Evolutionary conservation across 2,888 invertebrate species (phyloP).

Genomic region (Tinea semifulvella): DNA sequence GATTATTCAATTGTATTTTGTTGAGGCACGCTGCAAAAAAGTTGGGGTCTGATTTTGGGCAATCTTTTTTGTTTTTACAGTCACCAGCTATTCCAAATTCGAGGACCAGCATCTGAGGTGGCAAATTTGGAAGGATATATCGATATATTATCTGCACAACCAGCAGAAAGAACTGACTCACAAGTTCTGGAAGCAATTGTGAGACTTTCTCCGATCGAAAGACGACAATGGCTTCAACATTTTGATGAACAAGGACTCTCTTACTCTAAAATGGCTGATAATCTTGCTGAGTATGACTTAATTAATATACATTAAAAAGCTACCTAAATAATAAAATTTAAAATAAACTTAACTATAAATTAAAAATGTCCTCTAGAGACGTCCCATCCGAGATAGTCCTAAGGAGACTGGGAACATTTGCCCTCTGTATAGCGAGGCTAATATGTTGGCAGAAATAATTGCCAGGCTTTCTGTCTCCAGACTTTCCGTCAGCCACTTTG

Average conservation of each 20-base stretch:
- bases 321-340: too few species aligned
- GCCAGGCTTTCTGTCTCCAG: too few species aligned
- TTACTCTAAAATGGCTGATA: conserved; percentile 39
- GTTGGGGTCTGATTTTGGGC: too few species aligned
- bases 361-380: too few species aligned
- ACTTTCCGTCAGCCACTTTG: too few species aligned
- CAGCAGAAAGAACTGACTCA: background rate
- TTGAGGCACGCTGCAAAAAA: too few species aligned
- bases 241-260: conserved; percentile 35
- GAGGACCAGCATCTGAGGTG: conserved; percentile 35
- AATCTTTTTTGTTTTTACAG: conserved; percentile 26
- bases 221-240: conserved; percentile 38
- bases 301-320: background rate
- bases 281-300: conserved; percentile 42
- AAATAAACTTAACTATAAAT: too few species aligned
- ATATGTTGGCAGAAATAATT: too few species aligned
- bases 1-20: too few species aligned
- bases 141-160: conserved; percentile 6
- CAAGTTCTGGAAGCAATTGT: conserved; percentile 35
- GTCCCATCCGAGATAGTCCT: too few species aligned
- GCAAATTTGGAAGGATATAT: conserved; percentile 28
- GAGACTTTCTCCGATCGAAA: conserved; percentile 41
- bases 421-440: too few species aligned
- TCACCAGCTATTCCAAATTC: conserved; percentile 43
- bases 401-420: too few species aligned